These are phyloP conservation scores for Zaprionus bogoriensis DNA, from an alignment of 2,888 invertebrate genomes.

Conservation along the genomic window DNA sequence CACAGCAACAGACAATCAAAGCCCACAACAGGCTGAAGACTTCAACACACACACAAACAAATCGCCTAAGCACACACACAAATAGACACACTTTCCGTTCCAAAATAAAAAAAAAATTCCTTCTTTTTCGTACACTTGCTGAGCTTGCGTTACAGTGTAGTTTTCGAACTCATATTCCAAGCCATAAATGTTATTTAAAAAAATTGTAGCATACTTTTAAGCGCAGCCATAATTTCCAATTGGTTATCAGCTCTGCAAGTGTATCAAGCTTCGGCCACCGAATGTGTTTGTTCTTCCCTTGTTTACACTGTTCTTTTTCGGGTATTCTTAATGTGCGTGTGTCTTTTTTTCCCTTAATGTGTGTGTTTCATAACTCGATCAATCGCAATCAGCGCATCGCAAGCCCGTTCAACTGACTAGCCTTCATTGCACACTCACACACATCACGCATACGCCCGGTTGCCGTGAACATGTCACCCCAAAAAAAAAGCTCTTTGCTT, in stretches of 20 bases:
- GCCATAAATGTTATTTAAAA: neutral
- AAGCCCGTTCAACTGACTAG: constrained; percentile 3
- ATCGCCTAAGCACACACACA: neutral
- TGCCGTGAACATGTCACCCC: constrained; percentile 15
- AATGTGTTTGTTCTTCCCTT: constrained; percentile 10
- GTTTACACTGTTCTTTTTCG: constrained; percentile 14
- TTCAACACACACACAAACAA: constrained; percentile 9
- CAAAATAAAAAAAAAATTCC: neutral
- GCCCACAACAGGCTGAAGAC: constrained; percentile 39
- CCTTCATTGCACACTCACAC: constrained; percentile 41
- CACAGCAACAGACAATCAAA: constrained; percentile 23
- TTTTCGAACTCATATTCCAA: no score
- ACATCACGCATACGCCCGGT: constrained; percentile 45
- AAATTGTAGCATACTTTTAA: no score
- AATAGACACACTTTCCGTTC: neutral
- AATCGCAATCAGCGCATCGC: constrained; percentile 20
- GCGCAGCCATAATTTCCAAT: no score
- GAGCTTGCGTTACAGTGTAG: neutral
- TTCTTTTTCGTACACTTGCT: neutral
- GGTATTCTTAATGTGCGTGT: constrained; percentile 32
- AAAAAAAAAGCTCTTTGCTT: constrained; percentile 21
- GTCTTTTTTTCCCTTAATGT: constrained; percentile 36
- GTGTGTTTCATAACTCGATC: constrained; percentile 49
- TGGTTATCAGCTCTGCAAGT: constrained; percentile 18
- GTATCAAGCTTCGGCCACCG: neutral